Conservation (phyloP, 2,113 vertebrate species). For the Leiothrix lutea region DNA sequence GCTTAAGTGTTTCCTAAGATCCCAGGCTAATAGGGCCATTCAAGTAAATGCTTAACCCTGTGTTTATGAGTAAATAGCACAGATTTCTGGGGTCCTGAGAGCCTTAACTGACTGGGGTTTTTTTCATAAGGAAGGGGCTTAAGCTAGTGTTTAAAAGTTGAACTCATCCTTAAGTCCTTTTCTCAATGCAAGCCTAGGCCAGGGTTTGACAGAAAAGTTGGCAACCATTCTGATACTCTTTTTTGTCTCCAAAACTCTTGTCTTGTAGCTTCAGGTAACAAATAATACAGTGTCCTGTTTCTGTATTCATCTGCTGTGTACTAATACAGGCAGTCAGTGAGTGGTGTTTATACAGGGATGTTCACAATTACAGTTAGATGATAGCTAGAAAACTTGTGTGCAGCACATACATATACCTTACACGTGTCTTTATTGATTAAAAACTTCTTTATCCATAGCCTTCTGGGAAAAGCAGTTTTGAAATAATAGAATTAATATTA, state of each 20-base stretch:
- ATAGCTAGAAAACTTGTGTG: neutral
- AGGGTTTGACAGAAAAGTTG: neutral
- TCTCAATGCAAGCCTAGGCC: neutral
- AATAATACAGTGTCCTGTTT: rapidly evolving
- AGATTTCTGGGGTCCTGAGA: neutral
- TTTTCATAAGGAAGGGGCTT: neutral
- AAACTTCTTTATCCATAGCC: neutral
- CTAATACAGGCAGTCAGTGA: neutral
- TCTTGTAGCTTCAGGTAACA: neutral
- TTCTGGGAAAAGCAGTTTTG: neutral
- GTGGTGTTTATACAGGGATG: neutral
- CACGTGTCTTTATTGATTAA: neutral
- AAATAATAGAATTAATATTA: neutral
- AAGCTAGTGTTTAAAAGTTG: neutral
- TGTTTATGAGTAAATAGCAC: neutral
- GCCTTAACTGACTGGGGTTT: neutral
- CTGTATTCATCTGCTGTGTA: neutral
- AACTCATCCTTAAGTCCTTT: neutral
- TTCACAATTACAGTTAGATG: neutral
- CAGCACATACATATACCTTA: neutral
- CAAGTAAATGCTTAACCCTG: neutral
- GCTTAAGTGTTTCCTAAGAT: neutral
- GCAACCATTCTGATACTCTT: neutral
- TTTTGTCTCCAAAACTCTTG: neutral
- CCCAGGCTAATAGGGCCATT: neutral